Evolutionary conservation across 2,888 invertebrate species (phyloP).

Genomic region (Callinectes sapidus): DNA sequence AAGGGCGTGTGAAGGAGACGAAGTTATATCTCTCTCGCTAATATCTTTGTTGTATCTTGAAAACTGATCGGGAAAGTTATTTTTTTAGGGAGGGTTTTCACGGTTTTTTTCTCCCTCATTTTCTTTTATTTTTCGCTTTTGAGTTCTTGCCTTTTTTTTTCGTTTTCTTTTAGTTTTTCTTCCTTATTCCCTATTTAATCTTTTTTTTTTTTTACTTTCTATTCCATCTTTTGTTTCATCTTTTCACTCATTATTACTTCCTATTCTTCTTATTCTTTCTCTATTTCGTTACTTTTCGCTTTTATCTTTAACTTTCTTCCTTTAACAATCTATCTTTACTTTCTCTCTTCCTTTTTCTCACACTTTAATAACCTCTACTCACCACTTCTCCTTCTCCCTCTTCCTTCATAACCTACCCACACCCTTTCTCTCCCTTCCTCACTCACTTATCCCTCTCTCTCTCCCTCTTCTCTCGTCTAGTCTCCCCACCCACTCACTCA

Average conservation of each 20-base stretch:
- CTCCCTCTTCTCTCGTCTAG: background rate
- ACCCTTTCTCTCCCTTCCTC: background rate
- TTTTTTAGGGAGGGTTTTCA: background rate
- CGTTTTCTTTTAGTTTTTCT: background rate
- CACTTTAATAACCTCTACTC: background rate
- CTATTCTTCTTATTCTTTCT: too few relatives aligned
- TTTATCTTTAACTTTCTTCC: too few relatives aligned
- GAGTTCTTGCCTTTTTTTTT: background rate
- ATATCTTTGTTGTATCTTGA: background rate
- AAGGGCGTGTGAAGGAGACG: background rate
- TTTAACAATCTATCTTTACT: background rate
- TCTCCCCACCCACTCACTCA: background rate
- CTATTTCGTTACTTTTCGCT: too few relatives aligned
- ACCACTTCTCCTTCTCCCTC: background rate
- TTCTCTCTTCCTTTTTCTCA: background rate
- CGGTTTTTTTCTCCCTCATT: too few relatives aligned
- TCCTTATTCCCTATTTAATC: background rate
- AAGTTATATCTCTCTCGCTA: conserved; percentile 13
- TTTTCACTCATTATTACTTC: too few relatives aligned
- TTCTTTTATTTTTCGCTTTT: background rate
- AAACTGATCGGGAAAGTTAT: background rate
- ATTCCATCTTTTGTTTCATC: too few relatives aligned
- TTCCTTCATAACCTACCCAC: background rate
- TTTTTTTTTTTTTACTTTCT: too few relatives aligned
- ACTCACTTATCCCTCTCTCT: background rate